Conservation (phyloP, 1,140 invertebrate genomes). For the Bombus affinis region DNA sequence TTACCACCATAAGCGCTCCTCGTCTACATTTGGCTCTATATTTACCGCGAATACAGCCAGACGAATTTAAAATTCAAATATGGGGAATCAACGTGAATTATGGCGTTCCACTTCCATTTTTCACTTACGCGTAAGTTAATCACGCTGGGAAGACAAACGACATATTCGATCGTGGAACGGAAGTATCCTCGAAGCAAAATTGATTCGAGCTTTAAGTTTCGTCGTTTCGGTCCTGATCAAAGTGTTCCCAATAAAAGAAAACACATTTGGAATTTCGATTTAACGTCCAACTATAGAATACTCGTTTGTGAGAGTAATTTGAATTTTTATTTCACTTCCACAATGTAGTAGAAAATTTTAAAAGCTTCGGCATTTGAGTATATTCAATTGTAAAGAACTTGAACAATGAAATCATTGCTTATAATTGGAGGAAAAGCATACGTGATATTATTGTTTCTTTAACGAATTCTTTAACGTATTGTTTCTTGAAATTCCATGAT, state of each 20-base stretch:
- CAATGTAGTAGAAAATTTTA: neutral
- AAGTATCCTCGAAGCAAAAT: neutral
- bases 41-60: conserved; percentile 17
- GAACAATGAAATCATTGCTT: neutral
- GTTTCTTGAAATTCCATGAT: neutral
- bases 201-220: neutral
- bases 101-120: conserved; percentile 30
- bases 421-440: neutral
- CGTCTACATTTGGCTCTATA: conserved; percentile 6
- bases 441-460: neutral
- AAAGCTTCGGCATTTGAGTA: neutral
- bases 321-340: neutral
- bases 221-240: neutral
- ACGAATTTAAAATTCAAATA: conserved; percentile 49
- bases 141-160: neutral
- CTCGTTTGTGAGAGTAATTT: neutral
- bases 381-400: neutral
- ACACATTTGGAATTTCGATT: neutral
- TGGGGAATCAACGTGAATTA: conserved; percentile 29
- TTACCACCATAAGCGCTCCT: conserved; percentile 40
- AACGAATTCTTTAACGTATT: neutral
- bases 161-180: neutral
- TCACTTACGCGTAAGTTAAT: conserved; percentile 38
- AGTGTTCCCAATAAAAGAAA: neutral
- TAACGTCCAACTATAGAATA: neutral